Base-by-base conservation (phyloP, 2,113 vertebrate genomes). In the Pongo pygmaeus region DNA sequence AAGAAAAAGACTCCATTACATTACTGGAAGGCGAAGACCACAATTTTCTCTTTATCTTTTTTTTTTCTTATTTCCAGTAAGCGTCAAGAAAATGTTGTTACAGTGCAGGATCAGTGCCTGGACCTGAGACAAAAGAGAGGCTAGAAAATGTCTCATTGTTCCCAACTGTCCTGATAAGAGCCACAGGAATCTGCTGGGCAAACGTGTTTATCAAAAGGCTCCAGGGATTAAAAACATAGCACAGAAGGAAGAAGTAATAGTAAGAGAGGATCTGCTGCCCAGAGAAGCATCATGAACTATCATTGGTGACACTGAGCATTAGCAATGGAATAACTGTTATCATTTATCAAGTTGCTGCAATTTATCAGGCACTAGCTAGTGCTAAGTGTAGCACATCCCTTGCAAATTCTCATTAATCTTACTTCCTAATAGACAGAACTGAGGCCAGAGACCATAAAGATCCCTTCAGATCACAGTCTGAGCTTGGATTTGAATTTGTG, bases 21-120 rank as follows among this genome's bases (percentile, higher is more conserved):
- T 98, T 97, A 96, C 97, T 97, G 97, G 97, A 96, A 98, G 96
- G 88, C 89, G 50, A 87, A 89, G 72, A 97, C 97, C 97, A 92
- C 97, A 97, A n/a, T 38, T 85, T 90, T 23, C 50, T 72, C 17
- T 96, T 67, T 83, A 20, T 69, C 35, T 57, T n/a, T 61, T 38
- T 50, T 46, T 85, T 92, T 52, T 48, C 55, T 95, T 25, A 92
- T 78, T 98, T 97, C 97, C 97, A 94, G 96, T 97, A 96, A 98
- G 70, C 93, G 92, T 96, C 84, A 91, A 96, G n/a, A 81, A 93
- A 91, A 89, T 17, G 85, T 89, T 95, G 79, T 70, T 43, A 87
- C 95, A 97, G 43, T 89, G 18, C 35, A 57, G 9, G n/a, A 72
- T 70, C 79, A 79, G 97, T 84, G n/a, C 50, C 64, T 96, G 85